Base-by-base conservation (phyloP, 2,113 vertebrate species). In the Pungitius pungitius region DNA sequence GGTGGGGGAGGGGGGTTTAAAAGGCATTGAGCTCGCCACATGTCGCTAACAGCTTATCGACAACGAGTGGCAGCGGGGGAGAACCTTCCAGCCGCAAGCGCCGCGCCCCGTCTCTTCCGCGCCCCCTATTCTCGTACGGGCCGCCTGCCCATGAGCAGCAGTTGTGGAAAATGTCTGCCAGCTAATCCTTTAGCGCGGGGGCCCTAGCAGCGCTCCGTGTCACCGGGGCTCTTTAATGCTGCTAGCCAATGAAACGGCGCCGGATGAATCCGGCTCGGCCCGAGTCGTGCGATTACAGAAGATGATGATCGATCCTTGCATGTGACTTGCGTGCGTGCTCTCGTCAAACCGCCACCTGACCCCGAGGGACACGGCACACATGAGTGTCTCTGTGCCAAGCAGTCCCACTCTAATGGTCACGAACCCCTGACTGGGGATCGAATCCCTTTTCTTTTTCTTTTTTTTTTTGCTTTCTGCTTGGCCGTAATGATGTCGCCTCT, bases 401-500 rank as follows among this genome's bases (percentile, higher is more conserved):
- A 64, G 84, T 78, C 78, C 17, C 76, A 77, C 74, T 81, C 70
- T 84, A 82, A 85, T 84, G 80, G 81, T 83, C 87, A 62, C 79
- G 67, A 78, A 79, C 24, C 75, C 54, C 57, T 57, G 65, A 77
- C 73, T 81, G 59, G 75, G 83, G 69, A 82, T 87, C 63, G 82
- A 78, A 73, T 17, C 68, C 62, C 65, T 5, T 30, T 30, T 68
- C n/a, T n/a, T n/a, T n/a, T n/a, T n/a, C n/a, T n/a, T n/a, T n/a
- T n/a, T n/a, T n/a, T n/a, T n/a, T 79, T 79, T 82, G 69, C 81
- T 81, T 65, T 75, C 80, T 61, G 33, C 81, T 82, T 30, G 30
- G 76, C 78, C 75, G 65, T 90, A 88, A 86, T 87, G 89, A 89
- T 85, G 83, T 82, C 43, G 84, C 82, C 78, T 75, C 73, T 84